Evolutionary conservation across 2,888 invertebrate species (phyloP).

Genomic region (Nomada fucata): DNA sequence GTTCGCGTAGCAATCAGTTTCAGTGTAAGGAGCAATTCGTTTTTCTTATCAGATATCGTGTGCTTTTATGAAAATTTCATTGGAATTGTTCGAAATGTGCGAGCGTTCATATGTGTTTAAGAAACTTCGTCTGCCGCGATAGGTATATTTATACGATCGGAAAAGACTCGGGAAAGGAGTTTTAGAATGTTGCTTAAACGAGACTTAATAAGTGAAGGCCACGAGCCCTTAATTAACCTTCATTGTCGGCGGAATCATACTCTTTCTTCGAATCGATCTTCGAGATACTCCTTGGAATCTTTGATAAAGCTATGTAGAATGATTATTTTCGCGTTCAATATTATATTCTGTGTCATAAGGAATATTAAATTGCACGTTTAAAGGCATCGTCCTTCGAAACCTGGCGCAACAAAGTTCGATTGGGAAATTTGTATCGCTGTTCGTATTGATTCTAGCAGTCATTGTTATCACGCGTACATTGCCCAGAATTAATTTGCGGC

Average conservation of each 20-base stretch:
- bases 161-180: constrained; percentile 27
- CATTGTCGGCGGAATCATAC: constrained; percentile 60
- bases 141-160: not conserved
- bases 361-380: too few species aligned
- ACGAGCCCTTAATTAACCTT: constrained; percentile 69
- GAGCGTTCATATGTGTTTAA: too few species aligned
- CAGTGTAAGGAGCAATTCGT: not conserved
- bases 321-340: not conserved
- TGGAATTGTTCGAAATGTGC: not conserved
- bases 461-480: not conserved
- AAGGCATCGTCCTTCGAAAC: too few species aligned
- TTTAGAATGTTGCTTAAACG: constrained; percentile 46
- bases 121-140: not conserved
- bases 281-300: constrained; percentile 23
- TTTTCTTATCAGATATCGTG: not conserved
- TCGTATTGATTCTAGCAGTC: not conserved
- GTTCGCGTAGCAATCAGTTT: not conserved
- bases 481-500: too few species aligned
- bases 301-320: not conserved
- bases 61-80: not conserved
- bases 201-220: constrained; percentile 64
- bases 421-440: not conserved
- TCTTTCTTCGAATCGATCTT: constrained; percentile 60
- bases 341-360: too few species aligned
- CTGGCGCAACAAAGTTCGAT: too few species aligned